These are phyloP conservation scores for Escarpia spicata DNA, from an alignment of 2,888 invertebrate species.

Conservation along the genomic window DNA sequence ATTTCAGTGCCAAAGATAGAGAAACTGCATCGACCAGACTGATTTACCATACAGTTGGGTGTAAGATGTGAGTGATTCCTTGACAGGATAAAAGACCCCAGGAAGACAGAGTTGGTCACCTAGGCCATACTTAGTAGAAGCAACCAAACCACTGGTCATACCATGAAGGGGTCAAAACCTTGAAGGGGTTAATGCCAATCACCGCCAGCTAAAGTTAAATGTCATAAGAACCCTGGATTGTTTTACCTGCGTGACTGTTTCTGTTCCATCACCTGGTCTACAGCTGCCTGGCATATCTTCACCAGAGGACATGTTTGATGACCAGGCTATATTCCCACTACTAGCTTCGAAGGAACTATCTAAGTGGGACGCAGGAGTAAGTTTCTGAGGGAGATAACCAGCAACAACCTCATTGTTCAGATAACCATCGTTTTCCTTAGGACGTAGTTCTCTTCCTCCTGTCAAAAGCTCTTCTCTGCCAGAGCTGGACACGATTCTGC, in stretches of 20 bases:
- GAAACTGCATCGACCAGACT: neutral
- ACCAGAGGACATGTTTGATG: neutral
- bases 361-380: neutral
- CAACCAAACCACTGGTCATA: neutral
- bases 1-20: neutral
- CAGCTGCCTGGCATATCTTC: conserved; percentile 3
- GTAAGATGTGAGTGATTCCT: neutral
- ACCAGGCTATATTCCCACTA: neutral
- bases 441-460: neutral
- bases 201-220: neutral
- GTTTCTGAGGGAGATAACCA: neutral
- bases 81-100: neutral
- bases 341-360: neutral
- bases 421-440: neutral
- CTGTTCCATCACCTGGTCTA: neutral
- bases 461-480: neutral
- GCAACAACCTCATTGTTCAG: neutral
- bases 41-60: neutral
- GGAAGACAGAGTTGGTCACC: neutral
- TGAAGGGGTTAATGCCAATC: conserved; percentile 12
- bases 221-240: neutral
- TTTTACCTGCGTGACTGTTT: neutral
- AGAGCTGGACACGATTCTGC: neutral
- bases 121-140: neutral
- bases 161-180: neutral